Base-by-base conservation (phyloP, 2,888 invertebrate genomes). In the Ligdia adustata region DNA sequence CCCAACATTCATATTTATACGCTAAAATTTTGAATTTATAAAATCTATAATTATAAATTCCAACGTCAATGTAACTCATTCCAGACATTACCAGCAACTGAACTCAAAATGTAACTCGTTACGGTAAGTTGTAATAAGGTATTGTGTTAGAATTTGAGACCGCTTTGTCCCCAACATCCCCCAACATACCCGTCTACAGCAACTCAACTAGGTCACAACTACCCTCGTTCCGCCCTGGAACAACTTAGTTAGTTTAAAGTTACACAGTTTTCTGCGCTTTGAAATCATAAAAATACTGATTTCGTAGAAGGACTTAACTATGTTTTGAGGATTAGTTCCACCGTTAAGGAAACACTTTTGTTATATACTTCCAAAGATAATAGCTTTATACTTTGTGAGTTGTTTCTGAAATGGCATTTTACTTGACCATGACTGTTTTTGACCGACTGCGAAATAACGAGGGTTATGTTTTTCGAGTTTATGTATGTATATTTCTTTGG, bases 201-300 rank as follows among this genome's bases (percentile, higher is more conserved):
- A n/a, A n/a, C n/a, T n/a, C n/a, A 46, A 46, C 38, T 46, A 20
- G 45, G 45, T 46, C 39, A 24, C 45, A 45, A 32, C 12, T 29
- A 20, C 27, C 18, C 27, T 28, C 32, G 14, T 37, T 35, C 22
- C 13, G 13, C 24, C 26, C 18, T 45, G 32, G 18, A 32, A 14
- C 27, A 40, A 39, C 46, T 38, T 34, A 37, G 24, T 39, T 39
- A 33, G 39, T 46, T 46, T 9, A 26, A 45, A 38, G 27, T 38
- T 44, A 1, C 18, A 5, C 18, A 1, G 18, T 18, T 18, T 6
- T 22, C 9, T 16, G 22, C 20, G 33, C 12, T 31, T 9, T 6
- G 4, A 18, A 40, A 29, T 35, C 24, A 31, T 41, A 35, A 40
- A 40, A 41, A 35, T 9, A 38, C 37, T 32, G 9, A 27, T 13